Percentiles rank a stretch among this genome's conserved stretches.
Conservation (phyloP, 2,888 invertebrate genomes). For the Torymus aiolomorphi region DNA sequence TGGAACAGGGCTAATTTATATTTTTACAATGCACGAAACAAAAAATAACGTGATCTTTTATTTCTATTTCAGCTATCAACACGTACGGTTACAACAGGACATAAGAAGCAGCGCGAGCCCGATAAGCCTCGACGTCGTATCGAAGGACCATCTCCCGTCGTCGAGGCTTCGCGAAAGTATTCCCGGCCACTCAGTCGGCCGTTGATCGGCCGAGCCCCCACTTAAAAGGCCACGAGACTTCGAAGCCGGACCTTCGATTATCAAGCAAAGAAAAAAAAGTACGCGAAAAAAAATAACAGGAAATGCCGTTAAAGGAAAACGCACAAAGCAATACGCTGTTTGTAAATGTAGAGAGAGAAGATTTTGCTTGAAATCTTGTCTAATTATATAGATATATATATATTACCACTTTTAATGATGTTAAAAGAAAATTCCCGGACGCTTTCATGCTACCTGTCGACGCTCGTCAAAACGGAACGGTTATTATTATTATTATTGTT, state of each 20-base stretch:
- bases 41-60: background rate
- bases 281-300: background rate
- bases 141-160: conserved; percentile 11
- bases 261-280: background rate
- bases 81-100: conserved; percentile 85
- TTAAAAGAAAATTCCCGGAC: background rate
- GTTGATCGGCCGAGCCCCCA: conserved; percentile 39
- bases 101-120: conserved; percentile 47
- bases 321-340: conserved; percentile 11
- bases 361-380: conserved; percentile 3
- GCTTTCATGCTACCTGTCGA: conserved; percentile 23
- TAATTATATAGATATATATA: background rate
- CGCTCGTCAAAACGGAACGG: conserved; percentile 43
- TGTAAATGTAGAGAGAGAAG: background rate
- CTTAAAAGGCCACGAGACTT: conserved; percentile 13
- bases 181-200: conserved; percentile 21
- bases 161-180: conserved; percentile 35
- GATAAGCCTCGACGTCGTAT: background rate
- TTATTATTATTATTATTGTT: conserved; percentile 44
- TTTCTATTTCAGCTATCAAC: conserved; percentile 80
- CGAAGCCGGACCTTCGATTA: conserved; percentile 18
- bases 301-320: background rate
- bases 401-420: too few species aligned
- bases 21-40: too few species aligned
- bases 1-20: too few species aligned